Conservation (phyloP, 2,888 invertebrate genomes). For the Protula sp. region DNA sequence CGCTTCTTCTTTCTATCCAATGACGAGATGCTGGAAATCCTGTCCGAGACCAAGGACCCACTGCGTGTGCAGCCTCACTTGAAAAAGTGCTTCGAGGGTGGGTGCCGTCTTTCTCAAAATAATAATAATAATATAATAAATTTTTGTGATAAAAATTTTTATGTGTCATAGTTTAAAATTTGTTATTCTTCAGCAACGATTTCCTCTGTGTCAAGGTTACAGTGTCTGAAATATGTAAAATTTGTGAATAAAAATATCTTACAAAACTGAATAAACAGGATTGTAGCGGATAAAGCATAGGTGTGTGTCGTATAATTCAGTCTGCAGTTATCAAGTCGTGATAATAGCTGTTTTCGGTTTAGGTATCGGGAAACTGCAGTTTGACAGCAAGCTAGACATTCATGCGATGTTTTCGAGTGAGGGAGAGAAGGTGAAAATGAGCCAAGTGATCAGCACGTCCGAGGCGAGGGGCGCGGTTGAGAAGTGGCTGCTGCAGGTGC, state of each 20-base stretch:
- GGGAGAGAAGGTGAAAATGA: conserved; percentile 68
- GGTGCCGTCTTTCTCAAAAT: no score
- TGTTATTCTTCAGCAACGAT: no score
- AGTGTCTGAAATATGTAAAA: no score
- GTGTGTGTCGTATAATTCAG: no score
- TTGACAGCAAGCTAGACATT: conserved; percentile 82
- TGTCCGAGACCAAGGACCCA: conserved; percentile 55
- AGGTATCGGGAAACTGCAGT: conserved; percentile 72
- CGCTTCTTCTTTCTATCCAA: conserved; percentile 55
- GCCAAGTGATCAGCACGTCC: conserved; percentile 72
- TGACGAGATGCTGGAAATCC: conserved; percentile 55
- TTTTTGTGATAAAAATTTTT: no score
- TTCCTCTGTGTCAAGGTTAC: no score
- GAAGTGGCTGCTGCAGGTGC: conserved; percentile 76
- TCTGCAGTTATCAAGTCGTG: no score
- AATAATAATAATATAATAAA: no score
- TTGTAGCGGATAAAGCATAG: no score
- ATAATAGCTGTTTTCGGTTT: neutral
- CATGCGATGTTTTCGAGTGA: conserved; percentile 78
- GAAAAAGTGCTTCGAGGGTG: conserved; percentile 60
- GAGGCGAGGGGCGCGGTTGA: conserved; percentile 76
- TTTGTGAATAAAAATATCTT: no score
- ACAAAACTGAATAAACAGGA: no score
- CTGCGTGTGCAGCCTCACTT: conserved; percentile 53
- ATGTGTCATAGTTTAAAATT: no score